Evolutionary conservation across 2,797 vertebrate species (phyloP).

Genomic region (Acanthurus lineatus): DNA sequence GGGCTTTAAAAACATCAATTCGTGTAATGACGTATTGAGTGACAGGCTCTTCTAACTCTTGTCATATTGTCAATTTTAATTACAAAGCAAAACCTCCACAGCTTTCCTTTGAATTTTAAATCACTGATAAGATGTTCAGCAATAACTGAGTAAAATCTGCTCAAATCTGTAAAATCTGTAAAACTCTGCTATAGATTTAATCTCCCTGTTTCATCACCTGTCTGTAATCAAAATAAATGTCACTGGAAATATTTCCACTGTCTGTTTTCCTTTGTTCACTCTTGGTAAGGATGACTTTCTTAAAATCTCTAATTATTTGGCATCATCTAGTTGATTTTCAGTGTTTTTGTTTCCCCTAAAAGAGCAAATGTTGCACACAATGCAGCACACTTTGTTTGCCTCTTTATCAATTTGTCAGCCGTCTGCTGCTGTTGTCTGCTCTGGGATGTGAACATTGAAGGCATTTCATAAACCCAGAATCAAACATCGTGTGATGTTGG

Average conservation of each 20-base stretch:
- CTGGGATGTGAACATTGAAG: slow-evolving; percentile 35
- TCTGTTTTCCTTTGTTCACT: background rate
- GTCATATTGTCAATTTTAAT: slow-evolving; percentile 34
- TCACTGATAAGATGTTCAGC: slow-evolving; percentile 15
- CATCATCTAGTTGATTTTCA: slow-evolving; percentile 1
- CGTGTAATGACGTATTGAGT: slow-evolving; percentile 35
- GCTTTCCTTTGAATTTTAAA: slow-evolving; percentile 33
- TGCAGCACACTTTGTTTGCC: slow-evolving; percentile 37
- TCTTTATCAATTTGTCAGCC: slow-evolving; percentile 44
- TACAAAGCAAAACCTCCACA: slow-evolving; percentile 25
- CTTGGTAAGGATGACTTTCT: background rate
- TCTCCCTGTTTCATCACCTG: background rate
- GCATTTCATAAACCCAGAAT: slow-evolving; percentile 45
- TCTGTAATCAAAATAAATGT: slow-evolving; percentile 4
- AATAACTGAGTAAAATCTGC: slow-evolving; percentile 12
- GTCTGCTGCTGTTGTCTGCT: slow-evolving; percentile 24
- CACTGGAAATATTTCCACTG: background rate
- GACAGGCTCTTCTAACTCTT: slow-evolving; percentile 26
- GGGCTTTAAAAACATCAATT: slow-evolving; percentile 35
- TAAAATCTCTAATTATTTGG: background rate
- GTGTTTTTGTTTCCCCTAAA: slow-evolving; percentile 12
- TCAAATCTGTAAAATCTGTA: no score
- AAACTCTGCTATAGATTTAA: background rate
- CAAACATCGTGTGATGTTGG: slow-evolving; percentile 24
- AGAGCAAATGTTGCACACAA: slow-evolving; percentile 38